Percentiles rank a stretch among this genome's conserved stretches.
These are phyloP conservation scores for Onchidella celtica DNA, from an alignment of 2,888 invertebrate genomes.

Conservation along the genomic window DNA sequence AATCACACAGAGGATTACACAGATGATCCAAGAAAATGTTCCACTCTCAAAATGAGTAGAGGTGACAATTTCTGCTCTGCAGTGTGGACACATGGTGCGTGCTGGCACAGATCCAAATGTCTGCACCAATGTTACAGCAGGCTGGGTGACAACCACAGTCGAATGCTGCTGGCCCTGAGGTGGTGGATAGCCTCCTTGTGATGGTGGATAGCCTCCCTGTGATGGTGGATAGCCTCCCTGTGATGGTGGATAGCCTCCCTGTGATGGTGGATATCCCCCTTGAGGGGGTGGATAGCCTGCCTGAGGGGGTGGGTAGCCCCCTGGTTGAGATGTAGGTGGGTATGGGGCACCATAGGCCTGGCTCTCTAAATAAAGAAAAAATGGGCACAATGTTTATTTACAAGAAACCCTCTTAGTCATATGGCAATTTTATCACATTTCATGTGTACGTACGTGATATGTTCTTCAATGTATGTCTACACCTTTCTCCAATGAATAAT, in stretches of 20 bases:
- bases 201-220: conserved; percentile 41
- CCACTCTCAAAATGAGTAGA: conserved; percentile 74
- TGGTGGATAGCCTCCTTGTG: conserved; percentile 53
- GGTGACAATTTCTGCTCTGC: conserved; percentile 75
- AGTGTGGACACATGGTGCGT: conserved; percentile 73
- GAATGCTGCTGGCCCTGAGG: conserved; percentile 52
- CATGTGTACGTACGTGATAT: no score
- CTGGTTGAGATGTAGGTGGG: conserved; percentile 10
- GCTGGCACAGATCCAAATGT: conserved; percentile 70
- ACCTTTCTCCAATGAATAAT: no score
- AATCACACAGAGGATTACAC: conserved; percentile 73
- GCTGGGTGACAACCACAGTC: conserved; percentile 69
- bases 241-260: conserved; percentile 31
- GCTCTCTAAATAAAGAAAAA: no score
- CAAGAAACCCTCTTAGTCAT: no score
- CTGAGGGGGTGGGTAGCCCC: conserved; percentile 12
- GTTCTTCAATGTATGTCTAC: no score
- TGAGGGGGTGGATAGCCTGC: conserved; percentile 49
- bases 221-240: conserved; percentile 26
- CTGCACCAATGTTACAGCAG: conserved; percentile 62
- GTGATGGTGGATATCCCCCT: conserved; percentile 49
- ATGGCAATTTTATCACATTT: no score
- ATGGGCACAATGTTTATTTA: no score
- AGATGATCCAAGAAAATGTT: conserved; percentile 75
- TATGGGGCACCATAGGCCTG: conserved; percentile 39